phyloP scores from a whole-genome alignment of 2,797 vertebrate species.

The Neomorphus geoffroyi region DNA sequence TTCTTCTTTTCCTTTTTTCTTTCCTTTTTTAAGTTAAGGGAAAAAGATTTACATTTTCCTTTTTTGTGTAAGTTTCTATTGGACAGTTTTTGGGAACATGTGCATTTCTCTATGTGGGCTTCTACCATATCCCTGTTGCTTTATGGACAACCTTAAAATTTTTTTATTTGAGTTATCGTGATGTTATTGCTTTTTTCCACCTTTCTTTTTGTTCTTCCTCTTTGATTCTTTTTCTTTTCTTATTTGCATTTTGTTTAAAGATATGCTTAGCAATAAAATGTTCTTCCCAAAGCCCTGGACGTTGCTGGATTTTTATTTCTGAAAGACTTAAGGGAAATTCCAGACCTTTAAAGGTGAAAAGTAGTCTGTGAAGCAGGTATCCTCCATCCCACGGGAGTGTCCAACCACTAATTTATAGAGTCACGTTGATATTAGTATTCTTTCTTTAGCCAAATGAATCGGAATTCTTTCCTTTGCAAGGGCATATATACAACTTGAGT shows the following conservation, averaged over 20 bases:
- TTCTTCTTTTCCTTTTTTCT: constrained; percentile 67
- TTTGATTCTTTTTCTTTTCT: constrained; percentile 76
- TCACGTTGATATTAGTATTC: neutral
- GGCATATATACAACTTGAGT: neutral
- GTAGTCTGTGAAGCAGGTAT: neutral
- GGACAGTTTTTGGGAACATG: constrained; percentile 78
- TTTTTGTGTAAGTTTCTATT: constrained; percentile 85
- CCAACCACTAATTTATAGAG: neutral
- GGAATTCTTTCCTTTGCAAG: neutral
- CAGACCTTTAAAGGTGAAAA: neutral
- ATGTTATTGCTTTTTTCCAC: constrained; percentile 79
- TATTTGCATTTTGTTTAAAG: constrained; percentile 89
- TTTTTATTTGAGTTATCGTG: constrained; percentile 79
- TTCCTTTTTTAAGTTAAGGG: constrained; percentile 71
- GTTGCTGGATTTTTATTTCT: constrained; percentile 69
- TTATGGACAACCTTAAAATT: constrained; percentile 72
- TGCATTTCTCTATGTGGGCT: constrained; percentile 80
- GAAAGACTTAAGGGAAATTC: constrained; percentile 2
- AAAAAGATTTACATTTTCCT: constrained; percentile 60
- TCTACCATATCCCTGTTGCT: constrained; percentile 79
- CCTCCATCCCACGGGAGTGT: neutral
- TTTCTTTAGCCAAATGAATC: neutral
- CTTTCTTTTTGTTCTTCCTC: constrained; percentile 76
- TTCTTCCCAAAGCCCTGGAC: constrained; percentile 87
- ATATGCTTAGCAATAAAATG: constrained; percentile 98